Base-by-base conservation (phyloP, 2,888 invertebrate species). In the Yponomeuta malinellus region DNA sequence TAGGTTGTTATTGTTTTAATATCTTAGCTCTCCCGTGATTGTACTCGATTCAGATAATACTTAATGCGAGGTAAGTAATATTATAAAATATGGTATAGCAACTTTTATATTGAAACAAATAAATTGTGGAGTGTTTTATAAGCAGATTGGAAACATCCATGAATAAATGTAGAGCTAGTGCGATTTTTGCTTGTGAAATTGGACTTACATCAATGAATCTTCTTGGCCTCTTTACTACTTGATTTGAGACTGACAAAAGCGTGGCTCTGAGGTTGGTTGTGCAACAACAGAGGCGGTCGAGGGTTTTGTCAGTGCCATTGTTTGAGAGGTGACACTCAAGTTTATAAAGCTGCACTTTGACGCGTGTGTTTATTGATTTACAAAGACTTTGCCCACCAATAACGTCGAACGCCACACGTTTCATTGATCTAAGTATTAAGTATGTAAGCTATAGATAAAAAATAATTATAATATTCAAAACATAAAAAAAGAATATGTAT, bases 301-400 rank as follows among this genome's bases (percentile, higher is more conserved):
- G 43, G 37, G 76, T 83, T 82, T 81, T 83, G 83, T 84, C 83
- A 82, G 81, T 83, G 81, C 83, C 83, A 84, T 84, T 76, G 74
- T 76, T 79, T 71, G 29, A 48, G 52, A 70, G 65, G 66, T 70
- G 64, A 64, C 77, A 75, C 76, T 75, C 12, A 78, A 81, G 79
- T 81, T 78, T 78, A 78, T 71, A 77, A 78, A 59, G 77, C 75
- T 76, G 78, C 81, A 83, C 80, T 81, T 74, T 72, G 73, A 76
- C 83, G 83, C 85, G 89, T 88, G 88, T 59, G 52, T 88, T 81
- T 82, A 81, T 78, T 82, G 79, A 76, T 78, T 75, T 80, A 86
- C 84, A 87, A 85, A 86, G 87, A 89, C 83, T 83, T 83, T 88
- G 84, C 91, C 91, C 91, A 90, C 91, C 91, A 90, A 90, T 87